Evolutionary conservation across 2,888 invertebrate genomes (phyloP), one percentile per base, ranked within the genome.

Genomic region (Sphaerophoria taeniata): DNA sequence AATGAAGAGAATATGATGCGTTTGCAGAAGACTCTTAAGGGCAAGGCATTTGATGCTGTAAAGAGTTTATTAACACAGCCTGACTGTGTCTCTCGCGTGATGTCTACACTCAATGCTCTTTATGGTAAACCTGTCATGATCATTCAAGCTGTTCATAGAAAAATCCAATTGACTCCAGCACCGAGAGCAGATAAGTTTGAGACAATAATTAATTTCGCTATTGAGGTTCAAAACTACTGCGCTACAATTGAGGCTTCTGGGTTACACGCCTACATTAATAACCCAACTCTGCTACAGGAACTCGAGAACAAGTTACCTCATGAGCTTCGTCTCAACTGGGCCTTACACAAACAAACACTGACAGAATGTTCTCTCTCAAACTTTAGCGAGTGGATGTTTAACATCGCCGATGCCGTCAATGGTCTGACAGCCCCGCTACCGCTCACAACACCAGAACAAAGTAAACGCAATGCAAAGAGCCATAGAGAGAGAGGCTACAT

Each of bases 201-300:
- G 5, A 65, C 47, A 2, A 65, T 65, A 2, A 33, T 65, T 2
- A 65, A 6, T n/a, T 65, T 65, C 9, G 65, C 65, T 7, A 14
- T 65, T 6, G 65, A 47, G 14, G 65, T 65, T 6, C 49, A 65
- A 24, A 65, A 65, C 31, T 49, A 33, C 34, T 65, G 34, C 6
- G 65, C 47, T 6, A 65, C 49, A 11, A 65, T 65, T 47, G 49
- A 65, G 33, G 33, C 34, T 14, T 47, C 65, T 34, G 65, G 49
- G 0, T 16, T 65, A 24, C 12, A 24, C 24, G 60, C 72, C n/a
- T 72, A 85, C 53, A 47, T 87, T 47, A 73, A 45, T 16, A 84
- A 87, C 53, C 70, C 84, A 6, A 71, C 84, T 63, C 43, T 87
- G 9, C 47, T 87, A 6, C 76, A 72, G 53, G 87, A 87, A 51